Evolutionary conservation across 1,140 invertebrate species (phyloP).

Genomic region (Samia ricini): DNA sequence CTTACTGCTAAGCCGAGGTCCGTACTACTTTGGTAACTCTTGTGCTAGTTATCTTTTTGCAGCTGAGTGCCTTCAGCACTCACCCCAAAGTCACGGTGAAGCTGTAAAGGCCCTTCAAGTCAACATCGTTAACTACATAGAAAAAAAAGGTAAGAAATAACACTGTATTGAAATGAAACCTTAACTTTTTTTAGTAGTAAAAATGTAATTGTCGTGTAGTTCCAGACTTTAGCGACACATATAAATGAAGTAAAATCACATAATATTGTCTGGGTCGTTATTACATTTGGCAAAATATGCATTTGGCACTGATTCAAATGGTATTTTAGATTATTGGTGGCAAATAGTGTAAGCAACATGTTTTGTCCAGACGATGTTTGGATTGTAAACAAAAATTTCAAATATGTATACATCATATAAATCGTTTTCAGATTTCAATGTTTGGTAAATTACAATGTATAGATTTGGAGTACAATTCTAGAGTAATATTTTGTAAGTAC

Average conservation of each 20-base stretch:
- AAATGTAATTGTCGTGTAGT: neutral
- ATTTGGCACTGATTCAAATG: conserved; percentile 62
- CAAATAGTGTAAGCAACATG: conserved; percentile 44
- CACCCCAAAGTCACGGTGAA: no score
- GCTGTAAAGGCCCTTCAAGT: no score
- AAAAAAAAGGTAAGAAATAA: no score
- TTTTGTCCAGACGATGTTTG: conserved; percentile 36
- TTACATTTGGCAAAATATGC: conserved; percentile 66
- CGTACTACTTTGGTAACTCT: no score
- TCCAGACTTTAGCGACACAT: conserved; percentile 21
- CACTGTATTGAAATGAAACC: neutral
- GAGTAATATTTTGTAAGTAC: no score
- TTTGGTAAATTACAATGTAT: neutral
- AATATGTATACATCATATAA: neutral
- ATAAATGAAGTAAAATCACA: conserved; percentile 27
- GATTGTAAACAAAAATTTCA: conserved; percentile 40
- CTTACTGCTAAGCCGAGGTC: no score
- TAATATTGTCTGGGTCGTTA: conserved; percentile 58
- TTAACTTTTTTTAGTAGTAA: neutral
- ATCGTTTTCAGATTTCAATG: no score
- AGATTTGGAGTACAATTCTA: no score
- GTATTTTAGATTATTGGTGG: conserved; percentile 39
- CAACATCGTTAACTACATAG: no score
- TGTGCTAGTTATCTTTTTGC: no score
- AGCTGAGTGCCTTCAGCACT: no score